Percentiles rank a stretch among this genome's conserved stretches.
Evolutionary conservation across 2,113 vertebrate genomes (phyloP).

Genomic region (Clupea harengus): DNA sequence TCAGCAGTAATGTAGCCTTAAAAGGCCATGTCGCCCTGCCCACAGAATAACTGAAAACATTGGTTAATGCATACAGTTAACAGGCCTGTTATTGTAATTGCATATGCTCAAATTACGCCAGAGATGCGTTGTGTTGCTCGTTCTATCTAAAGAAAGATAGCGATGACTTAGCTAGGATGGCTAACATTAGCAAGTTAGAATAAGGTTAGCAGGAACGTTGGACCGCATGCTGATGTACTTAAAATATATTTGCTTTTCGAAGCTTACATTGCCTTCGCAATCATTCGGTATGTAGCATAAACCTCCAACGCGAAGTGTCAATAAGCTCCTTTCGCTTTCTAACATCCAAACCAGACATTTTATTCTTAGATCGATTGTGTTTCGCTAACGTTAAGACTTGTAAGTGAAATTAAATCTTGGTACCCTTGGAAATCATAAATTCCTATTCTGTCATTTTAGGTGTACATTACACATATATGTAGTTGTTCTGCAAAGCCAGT

Average conservation of each 20-base stretch:
- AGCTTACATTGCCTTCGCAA: neutral
- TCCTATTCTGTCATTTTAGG: neutral
- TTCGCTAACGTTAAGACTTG: too few relatives aligned
- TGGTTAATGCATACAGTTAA: neutral
- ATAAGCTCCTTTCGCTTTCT: neutral
- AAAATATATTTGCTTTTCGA: neutral
- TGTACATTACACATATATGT: too few relatives aligned
- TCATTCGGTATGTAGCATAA: neutral
- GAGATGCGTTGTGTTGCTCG: neutral
- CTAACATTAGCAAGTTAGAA: neutral
- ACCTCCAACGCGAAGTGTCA: too few relatives aligned
- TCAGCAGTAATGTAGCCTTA: neutral
- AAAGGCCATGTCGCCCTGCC: neutral
- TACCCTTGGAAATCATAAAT: neutral
- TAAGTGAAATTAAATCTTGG: neutral
- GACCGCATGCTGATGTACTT: neutral
- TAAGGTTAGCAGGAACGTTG: neutral
- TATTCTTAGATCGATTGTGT: neutral
- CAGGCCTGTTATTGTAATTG: neutral
- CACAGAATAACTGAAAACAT: neutral
- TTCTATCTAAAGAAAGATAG: neutral
- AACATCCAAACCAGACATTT: too few relatives aligned
- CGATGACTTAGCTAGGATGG: too few relatives aligned
- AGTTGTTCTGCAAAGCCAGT: constrained; percentile 20
- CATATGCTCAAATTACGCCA: neutral